Base-by-base conservation (phyloP, 2,113 vertebrate genomes). In the Centropus unirufus region DNA sequence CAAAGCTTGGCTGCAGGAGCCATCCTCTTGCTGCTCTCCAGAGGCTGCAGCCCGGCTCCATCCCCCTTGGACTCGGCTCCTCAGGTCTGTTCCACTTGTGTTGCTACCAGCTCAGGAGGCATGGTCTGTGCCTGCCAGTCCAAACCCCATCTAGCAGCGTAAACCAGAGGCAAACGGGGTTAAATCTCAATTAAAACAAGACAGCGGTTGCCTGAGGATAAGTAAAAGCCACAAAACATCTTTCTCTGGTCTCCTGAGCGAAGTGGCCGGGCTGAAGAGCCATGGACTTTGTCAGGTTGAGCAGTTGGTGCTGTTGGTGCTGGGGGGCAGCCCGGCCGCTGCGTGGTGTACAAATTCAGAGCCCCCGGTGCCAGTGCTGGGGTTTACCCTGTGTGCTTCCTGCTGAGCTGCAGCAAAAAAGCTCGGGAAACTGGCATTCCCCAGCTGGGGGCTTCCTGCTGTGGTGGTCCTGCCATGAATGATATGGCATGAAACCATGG, bases 141-240 rank as follows among this genome's bases (percentile, higher is more conserved):
- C 74, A n/a, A 69, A 82, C 14, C 44, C 40, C 34, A 68, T 58
- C 29, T 58, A 22, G 57, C 66, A 32, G 30, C 0, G 5, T 68
- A 61, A 93, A 57, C 34, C 12, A 52, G 67, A 87, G 36, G 18
- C 29, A 30, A 64, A 52, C 57, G 36, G 44, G 44, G 78, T 15
- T 64, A 57, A 87, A 46, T 47, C 40, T 82, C 14, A 27, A 12
- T 78, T n/a, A 42, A 92, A 80, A 64, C 61, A 47, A 51, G 64
- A n/a, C 20, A 26, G 13, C 0, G 0, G 5, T 68, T 82, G 8
- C 26, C 17, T 15, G 16, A n/a, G 44, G 47, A 62, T 34, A 39
- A 58, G 22, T 80, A 46, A 85, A 85, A 32, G 14, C 6, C 75
- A 78, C 40, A 64, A 63, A 89, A 27, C n/a, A 42, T 20, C 66